Percentiles rank a stretch among this genome's conserved stretches.
phyloP scores from a whole-genome alignment of 2,797 vertebrate species.

The Protosalanx chinensis region DNA sequence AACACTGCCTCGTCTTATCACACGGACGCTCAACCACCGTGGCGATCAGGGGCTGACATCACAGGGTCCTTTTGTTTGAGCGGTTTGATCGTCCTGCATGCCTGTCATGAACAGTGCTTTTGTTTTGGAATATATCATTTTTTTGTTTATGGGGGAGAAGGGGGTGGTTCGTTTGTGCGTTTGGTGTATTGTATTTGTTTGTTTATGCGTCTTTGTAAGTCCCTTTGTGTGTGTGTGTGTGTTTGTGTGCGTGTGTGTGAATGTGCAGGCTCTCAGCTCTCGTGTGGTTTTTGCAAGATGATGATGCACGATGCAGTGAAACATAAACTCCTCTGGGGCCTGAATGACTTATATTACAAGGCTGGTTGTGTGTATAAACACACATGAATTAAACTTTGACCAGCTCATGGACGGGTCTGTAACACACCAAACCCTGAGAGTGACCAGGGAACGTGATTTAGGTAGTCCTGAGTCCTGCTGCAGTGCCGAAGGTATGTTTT shows the following conservation, averaged over 20 bases:
- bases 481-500: conserved; percentile 12
- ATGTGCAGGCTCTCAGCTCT: not conserved
- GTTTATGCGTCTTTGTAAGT: not conserved
- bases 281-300: not conserved
- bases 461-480: not conserved
- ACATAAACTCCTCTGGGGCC: not conserved
- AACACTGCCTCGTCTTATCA: conserved; percentile 71
- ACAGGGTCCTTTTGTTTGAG: conserved; percentile 63
- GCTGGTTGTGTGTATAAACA: not conserved
- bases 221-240: not conserved
- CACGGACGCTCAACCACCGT: conserved; percentile 57
- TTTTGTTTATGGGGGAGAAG: conserved; percentile 31
- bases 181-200: conserved; percentile 1
- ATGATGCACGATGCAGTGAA: not conserved
- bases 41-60: conserved; percentile 60
- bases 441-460: not conserved
- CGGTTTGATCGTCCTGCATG: conserved; percentile 68
- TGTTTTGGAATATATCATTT: conserved; percentile 38
- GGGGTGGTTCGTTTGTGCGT: conserved; percentile 27
- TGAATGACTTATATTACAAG: not conserved
- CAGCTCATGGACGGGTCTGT: not conserved
- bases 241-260: not conserved
- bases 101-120: conserved; percentile 47
- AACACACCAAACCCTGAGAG: not conserved
- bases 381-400: not conserved